These are phyloP conservation scores for Ormyrus rosae DNA, from an alignment of 2,888 invertebrate species.

Conservation along the genomic window DNA sequence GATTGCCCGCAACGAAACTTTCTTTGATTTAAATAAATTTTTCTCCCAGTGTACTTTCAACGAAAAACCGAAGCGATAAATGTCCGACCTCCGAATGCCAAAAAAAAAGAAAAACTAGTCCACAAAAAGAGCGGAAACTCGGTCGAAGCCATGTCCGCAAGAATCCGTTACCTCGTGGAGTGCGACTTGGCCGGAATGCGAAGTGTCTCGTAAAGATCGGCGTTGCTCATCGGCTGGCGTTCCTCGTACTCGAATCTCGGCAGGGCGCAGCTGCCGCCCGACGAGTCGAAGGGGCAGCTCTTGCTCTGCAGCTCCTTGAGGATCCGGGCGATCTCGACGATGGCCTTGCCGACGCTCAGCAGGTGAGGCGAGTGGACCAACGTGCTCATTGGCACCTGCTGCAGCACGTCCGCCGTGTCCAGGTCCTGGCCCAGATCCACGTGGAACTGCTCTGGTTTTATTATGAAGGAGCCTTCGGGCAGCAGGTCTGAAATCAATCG, in stretches of 20 bases:
- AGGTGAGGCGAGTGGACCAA: slow-evolving; percentile 68
- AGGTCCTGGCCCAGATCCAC: slow-evolving; percentile 44
- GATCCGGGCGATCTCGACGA: slow-evolving; percentile 64
- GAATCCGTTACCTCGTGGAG: slow-evolving; percentile 61
- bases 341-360: slow-evolving; percentile 68
- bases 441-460: slow-evolving; percentile 65
- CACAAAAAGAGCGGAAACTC: no score
- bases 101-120: no score
- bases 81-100: no score
- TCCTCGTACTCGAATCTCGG: slow-evolving; percentile 62
- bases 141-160: no score
- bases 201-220: slow-evolving; percentile 67
- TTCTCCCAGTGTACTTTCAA: no score
- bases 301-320: slow-evolving; percentile 62
- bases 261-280: slow-evolving; percentile 57
- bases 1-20: no score
- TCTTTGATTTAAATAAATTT: no score
- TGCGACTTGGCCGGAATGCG: slow-evolving; percentile 65
- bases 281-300: slow-evolving; percentile 35
- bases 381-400: slow-evolving; percentile 58
- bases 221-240: slow-evolving; percentile 62
- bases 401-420: slow-evolving; percentile 57
- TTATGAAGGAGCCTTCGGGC: slow-evolving; percentile 69
- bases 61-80: no score
- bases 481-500: slow-evolving; percentile 63